Base-by-base conservation (phyloP, 2,113 vertebrate species). In the Corythornis vintsioides region DNA sequence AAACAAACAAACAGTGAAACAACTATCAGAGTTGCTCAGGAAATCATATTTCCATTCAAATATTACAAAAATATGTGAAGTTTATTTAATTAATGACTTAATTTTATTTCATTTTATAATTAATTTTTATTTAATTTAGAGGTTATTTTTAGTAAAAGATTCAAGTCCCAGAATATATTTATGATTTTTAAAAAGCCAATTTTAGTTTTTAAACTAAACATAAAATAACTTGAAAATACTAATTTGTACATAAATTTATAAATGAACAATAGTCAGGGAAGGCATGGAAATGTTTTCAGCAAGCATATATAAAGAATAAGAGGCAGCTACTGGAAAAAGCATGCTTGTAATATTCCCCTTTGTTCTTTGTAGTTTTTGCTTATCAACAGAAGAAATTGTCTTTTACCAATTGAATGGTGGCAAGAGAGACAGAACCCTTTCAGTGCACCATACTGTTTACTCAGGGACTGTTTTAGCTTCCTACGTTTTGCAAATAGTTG, bases 71-170 rank as follows among this genome's bases (percentile, higher is more conserved):
- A 12, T 19, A 6, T n/a, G 9, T 25, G 22, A 77, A 53, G 2
- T 33, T 57, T 10, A 56, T 26, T 74, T 75, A 38, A 9, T 38
- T 38, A 38, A 48, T 35, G 7, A 35, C 35, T 35, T 35, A 35
- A 35, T 35, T 35, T 35, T 35, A 35, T 35, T 35, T 35, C 33
- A 33, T 33, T 33, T 33, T 33, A 33, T 33, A 33, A 33, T 33
- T 33, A 6, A 33, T 33, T 25, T 31, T 26, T 43, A 25, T 42
- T 71, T 22, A 17, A 50, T 52, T 56, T 70, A 53, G 72, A 52
- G 1, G 0, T 5, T 26, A 22, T 42, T 73, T 75, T 59, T 19
- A 0, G 2, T 66, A 52, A 75, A 75, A 48, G 5, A 10, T 40
- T 42, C 4, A 42, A 38, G 25, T 43, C 5, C 18, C 48, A 55